A percentile compares a stretch with the other conserved stretches of the same genome.
phyloP scores from a whole-genome alignment of 1,140 invertebrate genomes.

The Neomicropteryx cornuta region DNA sequence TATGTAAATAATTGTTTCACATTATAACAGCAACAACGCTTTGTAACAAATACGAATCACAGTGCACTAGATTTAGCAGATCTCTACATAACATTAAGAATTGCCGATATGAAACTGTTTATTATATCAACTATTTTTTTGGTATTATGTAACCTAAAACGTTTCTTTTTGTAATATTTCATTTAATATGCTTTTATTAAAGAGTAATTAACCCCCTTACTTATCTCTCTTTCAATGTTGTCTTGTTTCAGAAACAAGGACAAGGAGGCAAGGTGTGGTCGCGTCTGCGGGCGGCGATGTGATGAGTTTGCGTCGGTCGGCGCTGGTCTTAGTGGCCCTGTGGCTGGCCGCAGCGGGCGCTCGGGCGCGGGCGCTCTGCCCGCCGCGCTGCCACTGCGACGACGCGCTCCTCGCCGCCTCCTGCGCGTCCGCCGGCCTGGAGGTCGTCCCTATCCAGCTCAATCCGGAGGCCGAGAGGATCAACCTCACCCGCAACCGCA shows the following conservation, averaged over 20 bases:
- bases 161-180: not conserved
- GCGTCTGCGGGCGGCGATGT: slow-evolving; percentile 19
- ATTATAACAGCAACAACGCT: too few relatives aligned
- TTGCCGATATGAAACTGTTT: not conserved
- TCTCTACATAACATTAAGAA: too few relatives aligned
- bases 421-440: slow-evolving; percentile 64
- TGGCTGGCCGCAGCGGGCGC: slow-evolving; percentile 20
- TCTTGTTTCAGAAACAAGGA: slow-evolving; percentile 11
- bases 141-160: not conserved
- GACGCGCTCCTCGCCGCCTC: slow-evolving; percentile 60
- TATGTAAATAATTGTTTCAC: too few relatives aligned
- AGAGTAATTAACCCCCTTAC: too few relatives aligned
- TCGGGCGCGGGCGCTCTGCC: slow-evolving; percentile 54
- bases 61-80: too few relatives aligned
- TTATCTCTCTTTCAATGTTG: slow-evolving; percentile 8
- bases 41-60: too few relatives aligned
- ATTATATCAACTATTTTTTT: slow-evolving; percentile 5
- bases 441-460: slow-evolving; percentile 77
- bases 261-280: slow-evolving; percentile 5
- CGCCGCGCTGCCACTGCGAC: slow-evolving; percentile 68
- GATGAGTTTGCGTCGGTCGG: slow-evolving; percentile 33
- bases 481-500: slow-evolving; percentile 64
- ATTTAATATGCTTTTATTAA: too few relatives aligned
- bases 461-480: slow-evolving; percentile 72
- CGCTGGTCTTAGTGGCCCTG: slow-evolving; percentile 28